phyloP scores from a whole-genome alignment of 2,113 vertebrate genomes.

The Gnathonemus echidnorhynchus region DNA sequence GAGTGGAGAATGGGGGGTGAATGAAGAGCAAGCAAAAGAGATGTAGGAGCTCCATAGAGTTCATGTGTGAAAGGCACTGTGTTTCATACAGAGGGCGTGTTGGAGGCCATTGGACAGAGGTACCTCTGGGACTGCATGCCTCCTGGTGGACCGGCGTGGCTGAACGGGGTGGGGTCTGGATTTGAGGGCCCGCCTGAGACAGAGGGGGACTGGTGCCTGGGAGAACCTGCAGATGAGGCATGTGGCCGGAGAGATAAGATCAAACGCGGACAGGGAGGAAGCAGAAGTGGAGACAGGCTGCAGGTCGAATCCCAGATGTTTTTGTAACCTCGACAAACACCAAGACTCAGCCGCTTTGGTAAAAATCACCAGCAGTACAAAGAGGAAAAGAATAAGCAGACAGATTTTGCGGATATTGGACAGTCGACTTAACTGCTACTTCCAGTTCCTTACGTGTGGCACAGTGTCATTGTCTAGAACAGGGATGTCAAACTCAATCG shows the following conservation, averaged over 20 bases:
- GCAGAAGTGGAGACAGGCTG: neutral
- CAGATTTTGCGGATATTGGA: neutral
- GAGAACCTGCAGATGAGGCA: conserved; percentile 52
- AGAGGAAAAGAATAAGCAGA: neutral
- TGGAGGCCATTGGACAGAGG: neutral
- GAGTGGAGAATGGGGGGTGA: neutral
- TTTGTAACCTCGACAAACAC: neutral
- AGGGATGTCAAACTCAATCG: no score
- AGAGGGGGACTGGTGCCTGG: conserved; percentile 62
- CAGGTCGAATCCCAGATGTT: neutral
- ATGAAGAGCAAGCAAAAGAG: neutral
- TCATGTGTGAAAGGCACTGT: neutral
- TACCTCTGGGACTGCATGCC: conserved; percentile 69
- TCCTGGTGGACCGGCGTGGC: conserved; percentile 61
- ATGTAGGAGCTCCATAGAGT: neutral
- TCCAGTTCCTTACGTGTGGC: neutral
- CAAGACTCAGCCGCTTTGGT: neutral
- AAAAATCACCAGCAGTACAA: neutral
- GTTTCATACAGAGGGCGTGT: neutral
- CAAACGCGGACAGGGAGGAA: neutral
- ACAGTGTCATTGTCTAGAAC: neutral
- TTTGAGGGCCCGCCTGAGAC: conserved; percentile 51
- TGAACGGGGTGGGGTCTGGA: conserved; percentile 51
- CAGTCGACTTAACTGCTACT: neutral
- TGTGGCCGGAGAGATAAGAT: neutral